phyloP scores from a whole-genome alignment of 2,797 vertebrate species.

The Manis pentadactyla region DNA sequence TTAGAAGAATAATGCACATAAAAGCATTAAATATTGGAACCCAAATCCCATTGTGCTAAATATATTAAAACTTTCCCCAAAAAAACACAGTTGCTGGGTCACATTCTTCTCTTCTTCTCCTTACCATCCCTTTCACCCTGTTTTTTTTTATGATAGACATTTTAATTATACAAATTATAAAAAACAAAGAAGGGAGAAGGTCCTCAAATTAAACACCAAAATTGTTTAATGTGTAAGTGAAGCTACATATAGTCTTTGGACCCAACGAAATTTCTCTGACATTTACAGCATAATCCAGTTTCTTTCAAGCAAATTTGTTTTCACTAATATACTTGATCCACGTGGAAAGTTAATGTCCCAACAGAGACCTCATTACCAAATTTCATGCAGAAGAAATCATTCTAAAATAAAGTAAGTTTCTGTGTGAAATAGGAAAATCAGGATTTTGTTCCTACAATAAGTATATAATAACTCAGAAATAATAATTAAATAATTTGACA shows the following conservation, averaged over 20 bases:
- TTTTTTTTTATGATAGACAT: not conserved
- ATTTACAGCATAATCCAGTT: not conserved
- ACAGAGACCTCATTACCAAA: not conserved
- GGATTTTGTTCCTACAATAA: not conserved
- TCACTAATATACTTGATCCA: not conserved
- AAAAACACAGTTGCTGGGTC: not conserved
- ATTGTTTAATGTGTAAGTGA: not conserved
- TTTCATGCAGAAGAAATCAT: not conserved
- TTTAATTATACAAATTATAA: not conserved
- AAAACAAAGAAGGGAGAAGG: not conserved
- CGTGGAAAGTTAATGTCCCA: not conserved
- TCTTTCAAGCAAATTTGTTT: not conserved
- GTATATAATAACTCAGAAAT: not conserved
- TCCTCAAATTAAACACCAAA: not conserved
- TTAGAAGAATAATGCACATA: not conserved
- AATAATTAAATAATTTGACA: not conserved
- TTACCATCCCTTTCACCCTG: not conserved
- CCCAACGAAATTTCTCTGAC: not conserved
- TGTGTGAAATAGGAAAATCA: not conserved
- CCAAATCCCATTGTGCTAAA: not conserved
- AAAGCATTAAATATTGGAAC: not conserved
- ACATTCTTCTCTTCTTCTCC: not conserved
- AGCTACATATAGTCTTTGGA: slow-evolving; percentile 2
- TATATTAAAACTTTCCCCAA: not conserved
- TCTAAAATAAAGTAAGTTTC: not conserved